These are phyloP conservation scores for Trichogramma dendrolimi DNA, from an alignment of 2,888 invertebrate genomes.

Conservation along the genomic window DNA sequence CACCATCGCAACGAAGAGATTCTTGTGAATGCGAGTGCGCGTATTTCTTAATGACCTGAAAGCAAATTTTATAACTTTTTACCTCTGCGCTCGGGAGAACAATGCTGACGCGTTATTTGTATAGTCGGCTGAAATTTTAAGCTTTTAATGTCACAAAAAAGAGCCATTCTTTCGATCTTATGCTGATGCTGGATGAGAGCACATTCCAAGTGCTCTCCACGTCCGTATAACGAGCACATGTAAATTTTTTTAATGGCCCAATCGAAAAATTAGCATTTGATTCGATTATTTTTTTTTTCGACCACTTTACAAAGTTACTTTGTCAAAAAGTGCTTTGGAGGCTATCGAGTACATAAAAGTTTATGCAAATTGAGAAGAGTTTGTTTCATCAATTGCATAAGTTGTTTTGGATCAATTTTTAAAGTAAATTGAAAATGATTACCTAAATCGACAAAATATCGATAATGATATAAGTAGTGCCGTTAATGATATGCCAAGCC, in stretches of 20 bases:
- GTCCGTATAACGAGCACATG: conserved; percentile 2
- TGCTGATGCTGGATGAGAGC: neutral
- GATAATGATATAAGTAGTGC: conserved; percentile 70
- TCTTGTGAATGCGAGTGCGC: conserved; percentile 80
- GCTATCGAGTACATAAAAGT: too few relatives aligned
- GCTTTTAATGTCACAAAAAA: neutral
- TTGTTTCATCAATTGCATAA: neutral
- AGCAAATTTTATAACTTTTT: conserved; percentile 19
- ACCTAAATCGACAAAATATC: conserved; percentile 82
- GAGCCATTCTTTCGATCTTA: neutral
- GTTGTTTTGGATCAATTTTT: conserved; percentile 15
- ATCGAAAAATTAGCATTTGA: conserved; percentile 11
- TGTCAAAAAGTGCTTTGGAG: too few relatives aligned
- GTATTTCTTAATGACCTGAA: conserved; percentile 73
- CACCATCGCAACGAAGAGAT: conserved; percentile 77
- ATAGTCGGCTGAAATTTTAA: too few relatives aligned
- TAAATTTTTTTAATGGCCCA: conserved; percentile 16
- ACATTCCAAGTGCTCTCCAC: neutral
- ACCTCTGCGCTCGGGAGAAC: neutral
- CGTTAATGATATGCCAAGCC: conserved; percentile 73
- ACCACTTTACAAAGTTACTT: neutral
- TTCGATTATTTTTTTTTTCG: neutral
- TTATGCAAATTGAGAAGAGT: too few relatives aligned
- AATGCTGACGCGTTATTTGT: too few relatives aligned
- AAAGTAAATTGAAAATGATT: conserved; percentile 38